These are phyloP conservation scores for Escarpia spicata DNA, from an alignment of 2,888 invertebrate genomes.

Conservation along the genomic window DNA sequence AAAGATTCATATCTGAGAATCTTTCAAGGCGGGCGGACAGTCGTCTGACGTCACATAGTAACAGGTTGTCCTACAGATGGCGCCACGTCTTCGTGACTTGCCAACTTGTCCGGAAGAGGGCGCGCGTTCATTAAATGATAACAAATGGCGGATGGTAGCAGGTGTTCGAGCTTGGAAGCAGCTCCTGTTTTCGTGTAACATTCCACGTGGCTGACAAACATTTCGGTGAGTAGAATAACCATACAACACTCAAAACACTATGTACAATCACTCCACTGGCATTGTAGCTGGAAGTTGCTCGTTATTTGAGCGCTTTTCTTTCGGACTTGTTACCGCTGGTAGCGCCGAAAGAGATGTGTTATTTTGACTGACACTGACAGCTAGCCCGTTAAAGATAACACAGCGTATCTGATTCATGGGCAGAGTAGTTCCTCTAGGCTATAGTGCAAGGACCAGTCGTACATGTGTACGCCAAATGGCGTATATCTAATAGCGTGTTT, in stretches of 20 bases:
- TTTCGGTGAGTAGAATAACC: slow-evolving; percentile 3
- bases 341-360: not conserved
- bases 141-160: slow-evolving; percentile 12
- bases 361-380: slow-evolving; percentile 6
- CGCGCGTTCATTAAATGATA: not conserved
- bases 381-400: not conserved
- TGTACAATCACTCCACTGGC: not conserved
- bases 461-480: not conserved
- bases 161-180: not conserved
- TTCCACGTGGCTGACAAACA: slow-evolving; percentile 11
- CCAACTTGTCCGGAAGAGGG: not conserved
- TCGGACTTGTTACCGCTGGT: not conserved
- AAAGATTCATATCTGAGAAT: not conserved
- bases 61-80: not conserved
- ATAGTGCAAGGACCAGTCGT: not conserved
- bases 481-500: slow-evolving; percentile 8
- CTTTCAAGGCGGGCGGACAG: not conserved
- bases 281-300: not conserved
- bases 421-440: not conserved
- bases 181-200: slow-evolving; percentile 16
- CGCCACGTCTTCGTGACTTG: not conserved
- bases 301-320: not conserved
- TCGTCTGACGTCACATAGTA: not conserved
- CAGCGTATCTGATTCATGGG: slow-evolving; percentile 2
- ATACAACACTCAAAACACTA: not conserved